Percentiles rank a stretch among this genome's conserved stretches.
Evolutionary conservation across 2,797 vertebrate genomes (phyloP).

Genomic region (Phataginus tetradactyla): DNA sequence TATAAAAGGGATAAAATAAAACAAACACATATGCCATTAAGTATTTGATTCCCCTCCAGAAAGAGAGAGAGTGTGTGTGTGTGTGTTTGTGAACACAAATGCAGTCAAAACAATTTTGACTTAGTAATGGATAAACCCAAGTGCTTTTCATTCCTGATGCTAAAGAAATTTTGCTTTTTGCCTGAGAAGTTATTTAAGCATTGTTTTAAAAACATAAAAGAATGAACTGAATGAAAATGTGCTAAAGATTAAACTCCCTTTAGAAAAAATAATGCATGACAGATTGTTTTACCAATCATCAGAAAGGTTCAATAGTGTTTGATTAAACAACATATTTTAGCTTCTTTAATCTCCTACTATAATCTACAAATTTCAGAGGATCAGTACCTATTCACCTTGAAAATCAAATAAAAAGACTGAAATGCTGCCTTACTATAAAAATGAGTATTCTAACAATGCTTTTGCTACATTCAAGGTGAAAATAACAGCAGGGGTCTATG

Average conservation of each 20-base stretch:
- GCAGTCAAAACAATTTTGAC: neutral
- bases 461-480: slow-evolving; percentile 1
- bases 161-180: neutral
- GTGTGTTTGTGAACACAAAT: neutral
- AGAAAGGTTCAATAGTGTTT: neutral
- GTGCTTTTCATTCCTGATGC: neutral
- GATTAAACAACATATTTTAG: neutral
- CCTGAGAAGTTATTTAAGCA: neutral
- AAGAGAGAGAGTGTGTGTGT: neutral
- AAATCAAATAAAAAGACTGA: slow-evolving; percentile 51
- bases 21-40: neutral
- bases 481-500: slow-evolving; percentile 23
- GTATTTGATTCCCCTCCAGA: slow-evolving; percentile 22
- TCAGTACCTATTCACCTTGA: neutral
- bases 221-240: neutral
- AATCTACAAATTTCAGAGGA: neutral
- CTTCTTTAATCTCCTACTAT: neutral
- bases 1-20: slow-evolving; percentile 47
- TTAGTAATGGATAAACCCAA: neutral
- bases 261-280: neutral
- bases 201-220: neutral
- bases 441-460: slow-evolving; percentile 6
- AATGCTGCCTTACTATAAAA: slow-evolving; percentile 6
- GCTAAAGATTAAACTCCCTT: neutral
- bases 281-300: neutral